These are phyloP conservation scores for Palaemon carinicauda DNA, from an alignment of 1,140 invertebrate genomes.

Conservation along the genomic window DNA sequence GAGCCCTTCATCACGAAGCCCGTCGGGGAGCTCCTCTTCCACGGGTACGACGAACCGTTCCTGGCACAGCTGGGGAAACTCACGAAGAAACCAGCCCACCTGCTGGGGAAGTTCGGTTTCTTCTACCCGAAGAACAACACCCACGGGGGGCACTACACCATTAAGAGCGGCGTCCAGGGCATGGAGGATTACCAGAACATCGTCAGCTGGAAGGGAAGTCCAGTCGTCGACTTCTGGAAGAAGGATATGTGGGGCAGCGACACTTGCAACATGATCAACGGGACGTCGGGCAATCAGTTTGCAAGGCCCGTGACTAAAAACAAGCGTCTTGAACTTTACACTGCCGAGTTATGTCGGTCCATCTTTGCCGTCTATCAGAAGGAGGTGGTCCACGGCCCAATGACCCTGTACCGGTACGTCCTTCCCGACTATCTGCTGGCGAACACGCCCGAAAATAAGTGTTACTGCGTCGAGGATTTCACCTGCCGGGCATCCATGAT, in stretches of 20 bases:
- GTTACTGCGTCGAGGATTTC: conserved; percentile 59
- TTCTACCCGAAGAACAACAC: conserved; percentile 66
- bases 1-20: conserved; percentile 72
- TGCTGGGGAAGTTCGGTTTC: conserved; percentile 75
- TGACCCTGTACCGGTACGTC: conserved; percentile 55
- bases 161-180: conserved; percentile 66
- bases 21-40: conserved; percentile 78
- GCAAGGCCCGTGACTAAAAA: conserved; percentile 52
- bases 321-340: conserved; percentile 46
- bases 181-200: conserved; percentile 62
- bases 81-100: conserved; percentile 68
- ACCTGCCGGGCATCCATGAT: conserved; percentile 56
- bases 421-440: conserved; percentile 47
- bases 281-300: conserved; percentile 61
- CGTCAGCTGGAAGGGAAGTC: conserved; percentile 60
- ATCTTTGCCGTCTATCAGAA: conserved; percentile 53
- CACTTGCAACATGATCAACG: conserved; percentile 60
- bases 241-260: conserved; percentile 29
- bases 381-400: conserved; percentile 41
- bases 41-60: conserved; percentile 77
- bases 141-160: conserved; percentile 67
- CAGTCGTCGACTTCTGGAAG: conserved; percentile 39
- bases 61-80: conserved; percentile 63
- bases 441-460: conserved; percentile 55
- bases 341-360: conserved; percentile 59